Evolutionary conservation across 2,797 vertebrate genomes (phyloP).

Genomic region (Carcharodon carcharias): DNA sequence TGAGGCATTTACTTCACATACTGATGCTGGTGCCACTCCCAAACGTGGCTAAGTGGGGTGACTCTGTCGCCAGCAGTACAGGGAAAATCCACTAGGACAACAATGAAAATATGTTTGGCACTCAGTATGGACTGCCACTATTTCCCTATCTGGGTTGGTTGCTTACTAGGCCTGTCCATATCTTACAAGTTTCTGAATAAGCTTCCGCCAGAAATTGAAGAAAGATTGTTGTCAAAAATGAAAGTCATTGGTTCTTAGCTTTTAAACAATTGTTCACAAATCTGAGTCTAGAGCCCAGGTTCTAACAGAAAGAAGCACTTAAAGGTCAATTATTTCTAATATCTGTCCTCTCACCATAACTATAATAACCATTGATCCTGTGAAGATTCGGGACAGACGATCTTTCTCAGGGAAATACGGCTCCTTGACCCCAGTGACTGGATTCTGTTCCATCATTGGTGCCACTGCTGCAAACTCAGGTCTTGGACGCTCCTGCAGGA

Average conservation of each 20-base stretch:
- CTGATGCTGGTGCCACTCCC: background rate
- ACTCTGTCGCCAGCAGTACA: background rate
- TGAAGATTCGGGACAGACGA: constrained; percentile 61
- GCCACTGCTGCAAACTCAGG: constrained; percentile 69
- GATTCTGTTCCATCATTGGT: constrained; percentile 63
- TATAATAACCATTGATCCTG: constrained; percentile 68
- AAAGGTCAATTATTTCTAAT: background rate
- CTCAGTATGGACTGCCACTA: background rate
- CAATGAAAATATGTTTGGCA: background rate
- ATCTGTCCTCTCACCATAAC: constrained; percentile 59
- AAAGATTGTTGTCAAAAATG: background rate
- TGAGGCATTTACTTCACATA: background rate
- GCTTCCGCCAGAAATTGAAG: background rate
- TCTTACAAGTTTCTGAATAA: background rate
- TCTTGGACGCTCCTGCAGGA: constrained; percentile 59
- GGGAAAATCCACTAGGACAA: background rate
- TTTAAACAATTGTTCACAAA: background rate
- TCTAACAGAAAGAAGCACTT: background rate
- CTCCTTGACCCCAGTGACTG: constrained; percentile 67
- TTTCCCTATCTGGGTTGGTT: background rate
- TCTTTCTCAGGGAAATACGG: constrained; percentile 62
- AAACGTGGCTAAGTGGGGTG: background rate
- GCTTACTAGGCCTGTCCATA: background rate
- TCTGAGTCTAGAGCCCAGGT: background rate
- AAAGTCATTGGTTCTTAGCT: background rate